These are phyloP conservation scores for Rhinatrema bivittatum DNA, from an alignment of 2,797 vertebrate species.

Conservation along the genomic window DNA sequence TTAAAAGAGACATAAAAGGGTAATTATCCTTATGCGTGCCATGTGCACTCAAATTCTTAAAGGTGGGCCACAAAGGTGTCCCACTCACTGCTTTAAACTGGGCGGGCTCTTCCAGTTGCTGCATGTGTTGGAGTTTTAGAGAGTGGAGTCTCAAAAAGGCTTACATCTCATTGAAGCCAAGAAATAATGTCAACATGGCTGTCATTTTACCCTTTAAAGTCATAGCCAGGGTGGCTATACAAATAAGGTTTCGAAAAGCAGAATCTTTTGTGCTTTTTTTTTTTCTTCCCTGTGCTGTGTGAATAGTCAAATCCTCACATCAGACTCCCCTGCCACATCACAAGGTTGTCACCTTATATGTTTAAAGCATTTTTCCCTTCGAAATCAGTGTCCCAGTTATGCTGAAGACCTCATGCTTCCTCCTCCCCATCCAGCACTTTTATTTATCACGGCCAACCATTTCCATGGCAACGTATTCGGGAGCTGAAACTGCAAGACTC, in stretches of 20 bases:
- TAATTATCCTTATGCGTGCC: too few relatives aligned
- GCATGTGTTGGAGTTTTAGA: too few relatives aligned
- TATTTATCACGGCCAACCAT: slow-evolving; percentile 62
- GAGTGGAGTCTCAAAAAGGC: too few relatives aligned
- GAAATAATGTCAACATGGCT: background rate
- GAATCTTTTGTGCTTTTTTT: background rate
- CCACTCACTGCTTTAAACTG: too few relatives aligned
- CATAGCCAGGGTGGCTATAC: too few relatives aligned
- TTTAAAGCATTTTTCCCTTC: slow-evolving; percentile 35
- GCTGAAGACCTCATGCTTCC: slow-evolving; percentile 53
- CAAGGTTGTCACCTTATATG: slow-evolving; percentile 18
- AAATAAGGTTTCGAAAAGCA: too few relatives aligned
- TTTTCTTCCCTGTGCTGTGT: background rate
- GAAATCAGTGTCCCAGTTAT: slow-evolving; percentile 50
- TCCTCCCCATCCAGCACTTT: slow-evolving; percentile 63
- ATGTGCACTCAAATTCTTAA: too few relatives aligned
- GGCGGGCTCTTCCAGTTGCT: too few relatives aligned
- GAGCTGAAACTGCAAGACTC: slow-evolving; percentile 46
- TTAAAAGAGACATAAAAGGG: too few relatives aligned
- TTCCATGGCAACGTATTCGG: slow-evolving; percentile 65
- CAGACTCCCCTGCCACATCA: too few relatives aligned
- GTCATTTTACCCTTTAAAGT: background rate
- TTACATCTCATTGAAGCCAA: too few relatives aligned
- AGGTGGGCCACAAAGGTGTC: too few relatives aligned
- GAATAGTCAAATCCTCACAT: slow-evolving; percentile 4